A percentile compares a stretch with the other conserved stretches of the same genome.
Evolutionary conservation across 2,888 invertebrate genomes (phyloP).

Genomic region (Cantharis rufa): DNA sequence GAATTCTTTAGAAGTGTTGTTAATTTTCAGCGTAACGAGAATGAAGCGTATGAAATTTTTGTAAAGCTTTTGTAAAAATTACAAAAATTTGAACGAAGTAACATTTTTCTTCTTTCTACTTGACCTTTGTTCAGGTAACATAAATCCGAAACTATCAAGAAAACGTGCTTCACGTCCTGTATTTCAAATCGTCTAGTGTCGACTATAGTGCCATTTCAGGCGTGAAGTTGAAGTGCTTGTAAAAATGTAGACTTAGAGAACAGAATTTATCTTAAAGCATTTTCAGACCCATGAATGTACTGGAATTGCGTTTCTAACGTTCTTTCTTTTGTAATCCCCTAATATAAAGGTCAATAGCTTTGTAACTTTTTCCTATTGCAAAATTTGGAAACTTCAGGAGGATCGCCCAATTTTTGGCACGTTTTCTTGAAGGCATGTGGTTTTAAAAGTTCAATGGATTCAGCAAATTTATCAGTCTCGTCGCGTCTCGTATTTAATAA

Average conservation of each 20-base stretch:
- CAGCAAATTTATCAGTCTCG: neutral
- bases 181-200: neutral
- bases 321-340: neutral
- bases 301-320: neutral
- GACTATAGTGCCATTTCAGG: neutral
- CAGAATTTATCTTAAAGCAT: neutral
- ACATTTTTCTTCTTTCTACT: neutral
- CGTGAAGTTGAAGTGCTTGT: slow-evolving; percentile 3
- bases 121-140: neutral
- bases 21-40: neutral
- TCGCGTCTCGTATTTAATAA: neutral
- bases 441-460: neutral
- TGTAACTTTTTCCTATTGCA: neutral
- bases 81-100: neutral
- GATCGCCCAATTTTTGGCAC: neutral
- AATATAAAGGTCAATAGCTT: neutral
- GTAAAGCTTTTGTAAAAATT: neutral
- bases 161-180: neutral
- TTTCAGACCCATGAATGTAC: neutral
- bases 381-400: neutral
- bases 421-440: neutral
- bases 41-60: neutral
- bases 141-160: neutral
- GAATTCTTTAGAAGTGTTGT: neutral
- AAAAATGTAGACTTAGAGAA: neutral